Base-by-base conservation (phyloP, 2,888 invertebrate species). In the Yponomeuta plumbellus region DNA sequence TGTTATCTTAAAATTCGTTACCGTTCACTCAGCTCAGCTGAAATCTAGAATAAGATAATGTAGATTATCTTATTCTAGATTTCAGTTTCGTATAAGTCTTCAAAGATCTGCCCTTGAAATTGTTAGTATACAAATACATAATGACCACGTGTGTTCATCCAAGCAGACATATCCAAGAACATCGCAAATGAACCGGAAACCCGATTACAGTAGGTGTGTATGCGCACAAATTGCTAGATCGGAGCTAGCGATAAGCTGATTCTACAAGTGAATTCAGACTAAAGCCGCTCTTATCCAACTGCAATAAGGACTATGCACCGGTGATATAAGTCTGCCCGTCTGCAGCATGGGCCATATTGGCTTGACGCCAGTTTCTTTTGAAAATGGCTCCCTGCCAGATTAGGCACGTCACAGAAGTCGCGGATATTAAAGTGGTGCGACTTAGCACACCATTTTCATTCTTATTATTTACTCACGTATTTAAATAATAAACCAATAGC, bases 371-470 rank as follows among this genome's bases (percentile, higher is more conserved):
- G 11, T 59, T 21, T 23, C 22, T 61, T 61, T 61, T 61, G 10
- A 61, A 26, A 61, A 34, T 61, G 61, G 61, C 61, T 26, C 26
- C 1, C 26, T 61, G 61, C 61, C 61, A 61, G 26, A 22, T 40
- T 59, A 61, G 13, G 34, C 3, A 23, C 23, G 52, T 39, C 44
- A 57, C n/a, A 61, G 59, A 64, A 17, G 44, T 52, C 44, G 44
- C 44, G 44, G 17, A 52, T 52, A 52, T 52, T 52, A 52, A 44
- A 52, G 44, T 17, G 17, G 13, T 52, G 21, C 58, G 39, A 58
- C 66, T 59, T 61, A 52, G 44, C 2, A 52, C 44, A 13, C 2
- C 44, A 52, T 17, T 52, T 5, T 52, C 17, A 8, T 52, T 3
- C 5, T 3, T 52, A 52, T 52, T 52, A 17, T 11, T 52, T 52